Percentiles rank a stretch among this genome's conserved stretches.
phyloP scores from a whole-genome alignment of 1,140 invertebrate genomes.

The Antheraea mylitta region DNA sequence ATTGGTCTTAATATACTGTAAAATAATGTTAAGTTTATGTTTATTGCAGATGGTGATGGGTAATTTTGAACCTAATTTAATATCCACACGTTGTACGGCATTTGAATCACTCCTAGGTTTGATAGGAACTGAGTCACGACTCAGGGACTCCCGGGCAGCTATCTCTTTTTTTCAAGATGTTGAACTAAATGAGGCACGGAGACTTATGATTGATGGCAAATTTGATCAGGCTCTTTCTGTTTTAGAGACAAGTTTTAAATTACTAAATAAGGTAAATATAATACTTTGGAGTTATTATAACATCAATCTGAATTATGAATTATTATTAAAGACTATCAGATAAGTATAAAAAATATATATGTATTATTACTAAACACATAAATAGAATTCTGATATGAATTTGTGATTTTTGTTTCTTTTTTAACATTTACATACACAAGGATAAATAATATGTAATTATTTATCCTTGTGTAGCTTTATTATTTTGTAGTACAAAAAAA shows the following conservation, averaged over 20 bases:
- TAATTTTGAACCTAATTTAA: conserved; percentile 87
- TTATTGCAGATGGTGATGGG: conserved; percentile 81
- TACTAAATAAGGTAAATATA: conserved; percentile 83
- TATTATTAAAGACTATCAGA: too few species aligned
- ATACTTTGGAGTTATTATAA: not conserved
- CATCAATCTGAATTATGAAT: not conserved
- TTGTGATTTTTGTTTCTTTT: too few species aligned
- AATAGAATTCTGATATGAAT: too few species aligned
- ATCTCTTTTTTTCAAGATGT: conserved; percentile 84
- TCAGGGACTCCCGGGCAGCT: conserved; percentile 82
- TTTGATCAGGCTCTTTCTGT: conserved; percentile 82
- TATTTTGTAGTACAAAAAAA: too few species aligned
- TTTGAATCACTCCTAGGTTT: conserved; percentile 85
- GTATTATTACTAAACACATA: too few species aligned
- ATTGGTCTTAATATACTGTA: too few species aligned
- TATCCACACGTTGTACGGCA: conserved; percentile 83
- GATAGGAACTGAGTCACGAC: conserved; percentile 78
- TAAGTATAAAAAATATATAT: too few species aligned
- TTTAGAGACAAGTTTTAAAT: conserved; percentile 85
- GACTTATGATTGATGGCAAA: conserved; percentile 80
- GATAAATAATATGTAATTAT: too few species aligned
- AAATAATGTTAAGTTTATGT: conserved; percentile 16
- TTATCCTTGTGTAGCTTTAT: too few species aligned
- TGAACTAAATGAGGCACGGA: conserved; percentile 82
- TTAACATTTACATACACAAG: too few species aligned